Base-by-base conservation (phyloP, 2,888 invertebrate genomes). In the Melanchra persicariae region DNA sequence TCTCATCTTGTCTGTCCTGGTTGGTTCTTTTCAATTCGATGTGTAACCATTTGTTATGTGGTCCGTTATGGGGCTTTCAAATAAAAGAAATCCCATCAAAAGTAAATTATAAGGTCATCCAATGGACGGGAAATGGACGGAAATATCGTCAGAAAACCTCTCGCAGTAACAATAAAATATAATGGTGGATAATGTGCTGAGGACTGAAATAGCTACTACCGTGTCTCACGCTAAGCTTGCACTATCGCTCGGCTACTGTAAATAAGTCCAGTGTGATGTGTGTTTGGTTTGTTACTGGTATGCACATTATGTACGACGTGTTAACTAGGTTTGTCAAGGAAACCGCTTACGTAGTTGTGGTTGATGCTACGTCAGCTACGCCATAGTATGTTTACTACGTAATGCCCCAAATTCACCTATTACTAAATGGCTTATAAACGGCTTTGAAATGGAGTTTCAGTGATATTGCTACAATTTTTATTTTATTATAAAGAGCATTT, bases 51-150 rank as follows among this genome's bases (percentile, higher is more conserved):
- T 78, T 64, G 63, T 51, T 58, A 54, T 54, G 19, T n/a, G 26
- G 26, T 34, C 30, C 17, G 26, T 52, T 76, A 64, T 43, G 47
- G 58, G 55, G 49, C 49, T 69, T 77, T 60, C 70, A 70, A 77
- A 81, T 67, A 68, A 77, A 81, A 68, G 26, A 77, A 61, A 62
- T 68, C 47, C 61, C 34, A 81, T 76, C 69, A 77, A 77, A 77
- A 77, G 45, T 67, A 66, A 76, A 81, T 76, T 76, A 75, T 57
- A 58, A 47, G 52, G 34, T 51, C 72, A 47, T 60, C 34, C 26
- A 55, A 72, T 62, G 54, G 51, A 62, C 61, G 57, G 69, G 30
- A 63, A 77, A 77, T 77, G 70, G 70, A 43, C 45, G 55, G 60
- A 62, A 78, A 82, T 62, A 62, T 70, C 54, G 22, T 57, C 17